A percentile compares a stretch with the other conserved stretches of the same genome.
phyloP scores from a whole-genome alignment of 2,113 vertebrate genomes.

The Ifrita kowaldi region DNA sequence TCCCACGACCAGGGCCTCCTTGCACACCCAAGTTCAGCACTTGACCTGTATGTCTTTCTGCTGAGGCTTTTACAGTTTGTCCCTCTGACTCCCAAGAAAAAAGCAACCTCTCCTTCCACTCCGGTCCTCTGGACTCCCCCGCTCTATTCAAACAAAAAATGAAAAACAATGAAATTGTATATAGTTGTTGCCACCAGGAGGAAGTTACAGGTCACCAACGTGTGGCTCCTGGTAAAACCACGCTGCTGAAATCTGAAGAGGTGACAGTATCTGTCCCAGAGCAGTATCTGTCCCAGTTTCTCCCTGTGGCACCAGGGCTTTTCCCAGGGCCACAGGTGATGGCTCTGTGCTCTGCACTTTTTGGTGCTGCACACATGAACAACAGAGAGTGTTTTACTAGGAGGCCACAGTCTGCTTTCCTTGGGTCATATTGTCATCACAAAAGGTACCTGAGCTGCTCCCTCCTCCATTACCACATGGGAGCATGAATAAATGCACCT shows the following conservation, averaged over 20 bases:
- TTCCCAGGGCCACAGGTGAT: rapidly evolving
- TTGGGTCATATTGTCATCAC: not conserved
- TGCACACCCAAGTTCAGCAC: not conserved
- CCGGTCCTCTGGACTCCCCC: rapidly evolving
- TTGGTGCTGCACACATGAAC: not conserved
- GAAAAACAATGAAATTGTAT: not conserved
- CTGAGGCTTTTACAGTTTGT: not conserved
- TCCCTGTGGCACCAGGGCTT: not conserved
- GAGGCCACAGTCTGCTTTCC: not conserved
- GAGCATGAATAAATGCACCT: not conserved
- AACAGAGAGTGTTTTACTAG: not conserved
- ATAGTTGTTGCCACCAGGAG: not conserved
- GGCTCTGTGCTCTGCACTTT: not conserved
- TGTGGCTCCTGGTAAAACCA: not conserved
- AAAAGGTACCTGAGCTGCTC: not conserved
- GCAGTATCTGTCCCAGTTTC: not conserved
- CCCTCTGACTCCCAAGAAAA: rapidly evolving
- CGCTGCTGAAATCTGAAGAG: rapidly evolving
- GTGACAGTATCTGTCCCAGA: not conserved
- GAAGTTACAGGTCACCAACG: not conserved
- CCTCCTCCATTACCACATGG: rapidly evolving
- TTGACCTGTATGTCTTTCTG: not conserved
- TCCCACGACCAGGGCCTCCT: not conserved
- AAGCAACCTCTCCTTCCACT: not conserved
- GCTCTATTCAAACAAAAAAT: not conserved